Evolutionary conservation across 2,113 vertebrate species (phyloP).

Genomic region (Phyllopteryx taeniolatus): DNA sequence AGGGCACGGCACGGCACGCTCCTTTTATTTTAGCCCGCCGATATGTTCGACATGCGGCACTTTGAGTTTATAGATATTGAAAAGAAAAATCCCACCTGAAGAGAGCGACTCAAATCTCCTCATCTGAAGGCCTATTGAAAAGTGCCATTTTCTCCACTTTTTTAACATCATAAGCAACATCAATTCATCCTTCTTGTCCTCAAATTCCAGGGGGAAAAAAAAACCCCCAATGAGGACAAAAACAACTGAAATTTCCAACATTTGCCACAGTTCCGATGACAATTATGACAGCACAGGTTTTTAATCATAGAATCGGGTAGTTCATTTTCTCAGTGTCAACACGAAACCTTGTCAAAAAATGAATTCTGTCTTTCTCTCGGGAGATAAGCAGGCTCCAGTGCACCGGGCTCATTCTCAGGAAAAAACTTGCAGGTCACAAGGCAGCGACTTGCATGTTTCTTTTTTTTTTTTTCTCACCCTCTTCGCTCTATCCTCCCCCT

Average conservation of each 20-base stretch:
- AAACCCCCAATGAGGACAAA: conserved; percentile 57
- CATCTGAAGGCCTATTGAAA: background rate
- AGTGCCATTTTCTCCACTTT: background rate
- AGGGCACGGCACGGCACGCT: conserved; percentile 29
- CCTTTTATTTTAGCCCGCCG: conserved; percentile 46
- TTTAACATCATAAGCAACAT: background rate
- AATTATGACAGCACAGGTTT: conserved; percentile 83
- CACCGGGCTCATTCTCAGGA: conserved; percentile 78
- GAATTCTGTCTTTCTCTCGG: conserved; percentile 78
- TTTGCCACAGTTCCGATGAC: conserved; percentile 76
- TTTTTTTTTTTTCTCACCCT: conserved; percentile 68
- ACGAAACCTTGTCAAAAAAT: conserved; percentile 84
- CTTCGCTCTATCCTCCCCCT: conserved; percentile 59
- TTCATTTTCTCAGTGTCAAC: conserved; percentile 93
- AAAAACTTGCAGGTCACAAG: conserved; percentile 79
- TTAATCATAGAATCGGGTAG: conserved; percentile 85
- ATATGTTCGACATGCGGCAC: conserved; percentile 19
- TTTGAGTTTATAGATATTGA: conserved; percentile 14
- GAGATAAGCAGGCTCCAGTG: conserved; percentile 88
- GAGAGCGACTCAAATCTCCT: background rate
- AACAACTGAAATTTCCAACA: conserved; percentile 72
- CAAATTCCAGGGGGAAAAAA: conserved; percentile 39
- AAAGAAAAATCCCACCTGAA: conserved; percentile 9
- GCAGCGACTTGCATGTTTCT: conserved; percentile 81
- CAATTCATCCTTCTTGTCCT: conserved; percentile 20